Evolutionary conservation across 1,140 invertebrate genomes (phyloP), one percentile per base, ranked within the genome.

Genomic region (Zaprionus lachaisei): DNA sequence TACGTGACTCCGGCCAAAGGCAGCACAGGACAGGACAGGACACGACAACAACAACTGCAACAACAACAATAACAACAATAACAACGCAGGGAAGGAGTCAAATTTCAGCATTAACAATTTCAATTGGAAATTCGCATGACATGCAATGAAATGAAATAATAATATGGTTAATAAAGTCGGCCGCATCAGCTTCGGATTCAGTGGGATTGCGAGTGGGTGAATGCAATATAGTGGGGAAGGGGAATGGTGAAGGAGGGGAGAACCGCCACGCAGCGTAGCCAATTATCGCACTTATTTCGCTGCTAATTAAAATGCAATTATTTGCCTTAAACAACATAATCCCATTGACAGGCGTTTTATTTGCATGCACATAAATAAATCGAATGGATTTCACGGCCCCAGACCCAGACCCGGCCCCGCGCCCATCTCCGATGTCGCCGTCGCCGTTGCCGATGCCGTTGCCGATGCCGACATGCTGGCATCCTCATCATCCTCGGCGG

Each of bases 241-340:
- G n/a, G 12, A 1, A 5, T 17, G 0, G n/a, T 17, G 11, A 12
- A 11, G 7, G 41, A 17, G 9, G 15, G n/a, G 9, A 17, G 15
- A 17, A 24, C 4, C 1, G 28, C n/a, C 51, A 11, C 49, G 31
- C 2, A 66, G 54, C n/a, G 56, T 54, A 76, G 71, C 81, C 85
- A 89, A 89, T 89, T 89, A 90, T 89, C 86, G 69, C 85, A 90
- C 85, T 89, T 89, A 85, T 85, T 91, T 85, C 85, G 81, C 79
- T 81, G 85, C 85, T 89, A 89, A 89, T 89, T 89, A 89, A 89
- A 89, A 89, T 89, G 85, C 85, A 89, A 89, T 89, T 90, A 89
- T 89, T 89, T 89, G 85, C 81, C 76, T 90, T 91, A 90, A 90
- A 89, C 85, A 90, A 89, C 86, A 85, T 89, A 90, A 89, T 90